A percentile compares a stretch with the other conserved stretches of the same genome.
Evolutionary conservation across 2,888 invertebrate species (phyloP).

Genomic region (Eristalinus sepulchralis): DNA sequence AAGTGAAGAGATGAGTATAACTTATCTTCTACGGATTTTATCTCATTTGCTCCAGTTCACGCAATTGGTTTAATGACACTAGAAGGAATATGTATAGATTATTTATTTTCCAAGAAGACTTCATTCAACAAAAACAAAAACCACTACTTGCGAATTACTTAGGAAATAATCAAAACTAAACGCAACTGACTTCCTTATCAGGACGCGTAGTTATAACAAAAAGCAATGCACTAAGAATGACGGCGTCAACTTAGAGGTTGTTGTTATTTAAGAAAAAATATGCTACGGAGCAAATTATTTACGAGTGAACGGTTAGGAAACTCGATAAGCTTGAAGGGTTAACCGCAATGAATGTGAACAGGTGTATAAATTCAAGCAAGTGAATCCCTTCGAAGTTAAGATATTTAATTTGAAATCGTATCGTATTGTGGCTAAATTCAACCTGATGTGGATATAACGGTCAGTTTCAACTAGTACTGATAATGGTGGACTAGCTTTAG

Average conservation of each 20-base stretch:
- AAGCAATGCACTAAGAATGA: constrained; percentile 31
- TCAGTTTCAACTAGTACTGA: too few relatives aligned
- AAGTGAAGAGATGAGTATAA: constrained; percentile 4
- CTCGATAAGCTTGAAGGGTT: constrained; percentile 14
- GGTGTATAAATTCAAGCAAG: not conserved
- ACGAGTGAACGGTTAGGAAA: constrained; percentile 37
- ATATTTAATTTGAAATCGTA: not conserved
- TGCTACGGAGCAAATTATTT: not conserved
- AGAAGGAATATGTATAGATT: constrained; percentile 11
- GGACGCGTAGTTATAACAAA: not conserved
- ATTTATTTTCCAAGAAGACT: not conserved
- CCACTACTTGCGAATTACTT: not conserved
- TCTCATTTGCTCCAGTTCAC: constrained; percentile 48
- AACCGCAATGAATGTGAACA: constrained; percentile 30
- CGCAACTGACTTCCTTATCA: constrained; percentile 6
- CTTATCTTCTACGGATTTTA: constrained; percentile 51
- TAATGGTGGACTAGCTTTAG: too few relatives aligned
- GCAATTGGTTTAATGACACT: constrained; percentile 30
- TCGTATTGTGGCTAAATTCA: not conserved
- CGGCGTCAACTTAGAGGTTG: constrained; percentile 24
- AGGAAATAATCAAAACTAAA: not conserved
- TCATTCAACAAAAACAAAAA: constrained; percentile 12
- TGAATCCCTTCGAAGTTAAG: not conserved
- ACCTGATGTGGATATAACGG: not conserved
- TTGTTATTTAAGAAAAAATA: not conserved